Conservation (phyloP, 2,888 invertebrate species). For the Blomia tropicalis region DNA sequence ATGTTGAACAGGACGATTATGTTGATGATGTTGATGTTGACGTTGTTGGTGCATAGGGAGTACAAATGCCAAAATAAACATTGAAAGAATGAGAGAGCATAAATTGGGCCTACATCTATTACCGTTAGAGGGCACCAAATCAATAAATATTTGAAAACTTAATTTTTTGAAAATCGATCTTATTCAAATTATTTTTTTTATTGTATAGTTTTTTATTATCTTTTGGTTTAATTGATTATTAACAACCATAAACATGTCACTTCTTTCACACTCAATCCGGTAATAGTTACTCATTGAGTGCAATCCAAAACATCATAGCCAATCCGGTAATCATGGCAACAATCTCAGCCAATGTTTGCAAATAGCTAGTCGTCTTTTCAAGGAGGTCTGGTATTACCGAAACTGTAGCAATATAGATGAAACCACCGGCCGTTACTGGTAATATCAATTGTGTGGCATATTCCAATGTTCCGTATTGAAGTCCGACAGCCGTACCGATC, state of each 20-base stretch:
- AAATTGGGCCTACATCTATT: too few relatives aligned
- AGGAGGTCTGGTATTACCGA: conserved; percentile 94
- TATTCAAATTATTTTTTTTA: too few relatives aligned
- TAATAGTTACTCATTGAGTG: conserved; percentile 48
- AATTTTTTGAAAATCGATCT: too few relatives aligned
- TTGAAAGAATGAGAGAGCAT: too few relatives aligned
- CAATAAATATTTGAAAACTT: too few relatives aligned
- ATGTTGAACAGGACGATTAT: too few relatives aligned
- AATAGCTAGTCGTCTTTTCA: conserved; percentile 58
- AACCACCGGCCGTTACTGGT: conserved; percentile 97
- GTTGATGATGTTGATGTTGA: too few relatives aligned
- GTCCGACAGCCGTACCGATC: conserved; percentile 73
- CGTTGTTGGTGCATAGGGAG: too few relatives aligned
- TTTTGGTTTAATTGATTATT: not conserved
- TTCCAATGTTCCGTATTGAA: conserved; percentile 53
- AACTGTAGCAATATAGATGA: conserved; percentile 98
- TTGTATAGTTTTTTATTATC: too few relatives aligned
- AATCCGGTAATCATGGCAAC: conserved; percentile 72
- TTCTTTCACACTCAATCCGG: not conserved
- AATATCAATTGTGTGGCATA: conserved; percentile 64
- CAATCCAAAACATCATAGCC: conserved; percentile 86
- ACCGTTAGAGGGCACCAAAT: too few relatives aligned
- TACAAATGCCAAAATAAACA: too few relatives aligned
- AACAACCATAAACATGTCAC: not conserved
- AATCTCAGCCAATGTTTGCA: conserved; percentile 80